Evolutionary conservation across 2,797 vertebrate species (phyloP).

Genomic region (Apodemus agrarius): DNA sequence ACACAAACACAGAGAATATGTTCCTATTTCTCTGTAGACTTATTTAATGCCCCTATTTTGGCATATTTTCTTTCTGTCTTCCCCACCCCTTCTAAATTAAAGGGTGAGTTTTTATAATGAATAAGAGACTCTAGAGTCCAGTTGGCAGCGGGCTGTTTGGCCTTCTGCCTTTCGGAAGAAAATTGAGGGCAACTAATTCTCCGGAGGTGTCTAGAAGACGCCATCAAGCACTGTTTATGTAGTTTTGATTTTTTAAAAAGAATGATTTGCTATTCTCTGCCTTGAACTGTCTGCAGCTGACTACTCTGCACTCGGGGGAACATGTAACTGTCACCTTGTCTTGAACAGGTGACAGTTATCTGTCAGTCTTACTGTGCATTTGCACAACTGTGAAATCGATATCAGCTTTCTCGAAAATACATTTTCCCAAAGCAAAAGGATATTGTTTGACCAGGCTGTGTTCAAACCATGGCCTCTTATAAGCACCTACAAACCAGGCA

Average conservation of each 20-base stretch:
- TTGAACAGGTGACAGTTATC: constrained; percentile 26
- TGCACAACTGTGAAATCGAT: neutral
- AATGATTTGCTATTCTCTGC: neutral
- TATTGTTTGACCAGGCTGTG: neutral
- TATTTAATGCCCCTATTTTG: neutral
- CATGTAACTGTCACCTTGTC: neutral
- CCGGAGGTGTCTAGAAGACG: neutral
- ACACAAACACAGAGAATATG: neutral
- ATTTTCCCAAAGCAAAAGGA: neutral
- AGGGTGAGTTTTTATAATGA: neutral
- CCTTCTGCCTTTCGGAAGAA: neutral
- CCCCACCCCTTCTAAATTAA: neutral
- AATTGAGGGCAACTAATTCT: neutral
- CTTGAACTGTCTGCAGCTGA: neutral
- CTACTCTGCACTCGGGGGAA: neutral
- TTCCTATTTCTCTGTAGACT: neutral
- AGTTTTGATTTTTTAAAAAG: neutral
- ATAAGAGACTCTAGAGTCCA: neutral
- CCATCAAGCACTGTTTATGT: neutral
- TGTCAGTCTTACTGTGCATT: neutral
- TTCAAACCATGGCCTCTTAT: neutral
- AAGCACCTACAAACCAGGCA: neutral
- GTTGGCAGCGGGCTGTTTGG: neutral
- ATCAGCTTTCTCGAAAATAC: neutral
- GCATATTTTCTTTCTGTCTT: neutral